phyloP scores from a whole-genome alignment of 2,888 invertebrate species.

The Bellardia pandia region DNA sequence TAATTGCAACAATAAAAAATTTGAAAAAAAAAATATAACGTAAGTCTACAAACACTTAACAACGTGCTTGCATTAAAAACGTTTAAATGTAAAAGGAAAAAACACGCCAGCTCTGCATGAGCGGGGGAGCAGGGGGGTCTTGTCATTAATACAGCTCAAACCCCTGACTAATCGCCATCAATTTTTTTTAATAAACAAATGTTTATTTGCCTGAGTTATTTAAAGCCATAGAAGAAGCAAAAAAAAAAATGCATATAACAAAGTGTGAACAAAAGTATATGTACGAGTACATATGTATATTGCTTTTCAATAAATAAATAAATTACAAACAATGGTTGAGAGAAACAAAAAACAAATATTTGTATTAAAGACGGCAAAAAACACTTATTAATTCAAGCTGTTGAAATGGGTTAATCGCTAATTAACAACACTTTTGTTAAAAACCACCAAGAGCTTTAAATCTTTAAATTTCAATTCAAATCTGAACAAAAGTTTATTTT shows the following conservation, averaged over 20 bases:
- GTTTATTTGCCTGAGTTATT: constrained; percentile 40
- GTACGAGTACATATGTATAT: too few relatives aligned
- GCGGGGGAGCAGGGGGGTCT: background rate
- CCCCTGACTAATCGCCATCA: constrained; percentile 38
- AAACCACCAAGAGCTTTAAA: background rate
- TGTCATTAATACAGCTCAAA: constrained; percentile 32
- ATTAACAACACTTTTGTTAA: background rate
- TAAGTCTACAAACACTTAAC: constrained; percentile 28
- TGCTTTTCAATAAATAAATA: too few relatives aligned
- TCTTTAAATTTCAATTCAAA: too few relatives aligned
- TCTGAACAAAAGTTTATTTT: too few relatives aligned
- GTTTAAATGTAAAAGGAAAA: constrained; percentile 5
- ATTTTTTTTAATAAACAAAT: constrained; percentile 13
- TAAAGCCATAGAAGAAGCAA: constrained; percentile 33
- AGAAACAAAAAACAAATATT: too few relatives aligned
- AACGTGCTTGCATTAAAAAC: constrained; percentile 40
- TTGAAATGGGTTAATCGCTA: constrained; percentile 48
- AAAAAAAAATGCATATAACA: constrained; percentile 48
- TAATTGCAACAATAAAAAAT: constrained; percentile 59
- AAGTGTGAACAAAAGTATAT: constrained; percentile 63
- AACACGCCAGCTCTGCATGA: background rate
- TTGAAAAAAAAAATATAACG: constrained; percentile 27
- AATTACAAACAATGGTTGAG: too few relatives aligned
- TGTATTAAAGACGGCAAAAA: too few relatives aligned
- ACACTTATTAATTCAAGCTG: background rate